Evolutionary conservation across 2,113 vertebrate genomes (phyloP).

Genomic region (Eurypyga helias): DNA sequence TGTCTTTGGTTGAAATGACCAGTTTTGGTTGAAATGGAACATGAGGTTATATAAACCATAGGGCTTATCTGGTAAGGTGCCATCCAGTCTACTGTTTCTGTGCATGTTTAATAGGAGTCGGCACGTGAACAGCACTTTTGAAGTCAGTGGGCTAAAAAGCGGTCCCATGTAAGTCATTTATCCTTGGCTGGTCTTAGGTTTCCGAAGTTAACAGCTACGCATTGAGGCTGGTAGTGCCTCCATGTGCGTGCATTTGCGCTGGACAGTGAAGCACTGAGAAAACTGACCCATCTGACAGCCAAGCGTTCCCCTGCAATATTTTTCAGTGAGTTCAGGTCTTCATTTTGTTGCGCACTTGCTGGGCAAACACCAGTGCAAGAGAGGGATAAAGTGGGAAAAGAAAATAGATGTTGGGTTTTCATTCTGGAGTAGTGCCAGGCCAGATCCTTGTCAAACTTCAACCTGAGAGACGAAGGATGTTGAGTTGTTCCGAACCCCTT

Average conservation of each 20-base stretch:
- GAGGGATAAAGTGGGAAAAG: background rate
- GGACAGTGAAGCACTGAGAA: background rate
- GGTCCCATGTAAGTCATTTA: background rate
- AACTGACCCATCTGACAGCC: background rate
- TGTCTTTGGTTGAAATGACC: background rate
- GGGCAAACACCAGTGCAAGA: fast-evolving
- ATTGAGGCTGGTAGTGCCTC: background rate
- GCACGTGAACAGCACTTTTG: background rate
- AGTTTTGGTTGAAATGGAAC: background rate
- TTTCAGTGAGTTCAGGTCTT: background rate
- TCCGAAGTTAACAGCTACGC: background rate
- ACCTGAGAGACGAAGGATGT: background rate
- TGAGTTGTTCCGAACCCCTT: background rate
- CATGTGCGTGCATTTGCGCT: fast-evolving
- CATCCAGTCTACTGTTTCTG: background rate
- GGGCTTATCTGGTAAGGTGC: background rate
- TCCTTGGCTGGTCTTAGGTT: background rate
- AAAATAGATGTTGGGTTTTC: background rate
- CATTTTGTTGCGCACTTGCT: background rate
- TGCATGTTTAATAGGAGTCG: background rate
- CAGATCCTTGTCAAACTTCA: background rate
- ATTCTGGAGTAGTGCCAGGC: background rate
- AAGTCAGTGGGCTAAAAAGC: background rate
- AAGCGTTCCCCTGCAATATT: fast-evolving
- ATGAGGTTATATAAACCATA: background rate